Evolutionary conservation across 1,140 invertebrate genomes (phyloP).

Genomic region (Portunus trituberculatus): DNA sequence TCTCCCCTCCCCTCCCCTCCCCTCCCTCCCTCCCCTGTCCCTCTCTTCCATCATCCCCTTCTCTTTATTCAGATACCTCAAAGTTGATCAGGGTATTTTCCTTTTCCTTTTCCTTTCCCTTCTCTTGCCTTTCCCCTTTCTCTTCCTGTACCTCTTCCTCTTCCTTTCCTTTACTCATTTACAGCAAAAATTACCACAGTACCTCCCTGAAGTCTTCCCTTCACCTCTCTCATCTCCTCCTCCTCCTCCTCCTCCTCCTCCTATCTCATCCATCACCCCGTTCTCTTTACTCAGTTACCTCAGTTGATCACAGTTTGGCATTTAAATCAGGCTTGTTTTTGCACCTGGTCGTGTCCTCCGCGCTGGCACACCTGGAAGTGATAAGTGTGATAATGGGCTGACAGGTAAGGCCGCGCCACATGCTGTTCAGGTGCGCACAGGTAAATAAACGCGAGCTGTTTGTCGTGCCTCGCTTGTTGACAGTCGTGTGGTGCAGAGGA

Average conservation of each 20-base stretch:
- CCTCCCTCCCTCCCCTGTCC: background rate
- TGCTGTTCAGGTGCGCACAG: too few species aligned
- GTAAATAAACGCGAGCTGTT: too few species aligned
- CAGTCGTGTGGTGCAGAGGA: too few species aligned
- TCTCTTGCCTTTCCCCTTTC: background rate
- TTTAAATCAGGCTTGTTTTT: too few species aligned
- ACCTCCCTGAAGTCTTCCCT: background rate
- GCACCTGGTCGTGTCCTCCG: too few species aligned
- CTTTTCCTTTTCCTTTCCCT: background rate
- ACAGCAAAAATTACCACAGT: background rate
- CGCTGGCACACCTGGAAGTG: too few species aligned
- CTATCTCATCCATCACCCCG: background rate
- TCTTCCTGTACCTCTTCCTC: background rate
- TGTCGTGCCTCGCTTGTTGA: too few species aligned
- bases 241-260: background rate
- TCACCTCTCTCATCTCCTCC: background rate
- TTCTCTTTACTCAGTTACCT: too few species aligned
- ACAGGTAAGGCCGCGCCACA: too few species aligned
- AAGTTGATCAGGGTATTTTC: background rate
- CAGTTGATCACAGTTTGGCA: too few species aligned
- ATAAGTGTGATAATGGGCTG: too few species aligned
- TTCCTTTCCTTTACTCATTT: background rate
- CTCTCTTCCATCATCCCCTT: background rate
- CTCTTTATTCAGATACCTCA: background rate
- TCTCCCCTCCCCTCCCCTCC: background rate